Conservation (phyloP, 1,140 invertebrate species). For the Cydia fagiglandana region DNA sequence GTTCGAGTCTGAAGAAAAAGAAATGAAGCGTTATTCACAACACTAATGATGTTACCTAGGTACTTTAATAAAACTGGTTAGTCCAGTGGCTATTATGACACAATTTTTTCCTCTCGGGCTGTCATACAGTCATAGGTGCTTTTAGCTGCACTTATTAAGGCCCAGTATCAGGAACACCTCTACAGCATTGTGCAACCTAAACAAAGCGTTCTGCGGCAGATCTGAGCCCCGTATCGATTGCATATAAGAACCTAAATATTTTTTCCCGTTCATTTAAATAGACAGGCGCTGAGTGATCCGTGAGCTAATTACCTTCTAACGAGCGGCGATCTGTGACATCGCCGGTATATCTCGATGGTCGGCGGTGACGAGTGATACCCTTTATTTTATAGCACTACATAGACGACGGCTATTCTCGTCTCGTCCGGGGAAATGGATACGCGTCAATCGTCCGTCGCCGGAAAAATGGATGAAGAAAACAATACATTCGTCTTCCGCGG, state of each 20-base stretch:
- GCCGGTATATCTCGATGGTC: conserved; percentile 63
- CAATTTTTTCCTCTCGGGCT: too few species aligned
- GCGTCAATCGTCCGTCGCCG: conserved; percentile 61
- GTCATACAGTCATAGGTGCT: too few species aligned
- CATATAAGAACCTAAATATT: conserved; percentile 56
- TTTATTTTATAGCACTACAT: conserved; percentile 69
- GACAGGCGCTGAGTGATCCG: conserved; percentile 64
- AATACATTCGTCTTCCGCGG: conserved; percentile 59
- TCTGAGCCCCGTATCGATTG: conserved; percentile 38
- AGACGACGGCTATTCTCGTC: conserved; percentile 67
- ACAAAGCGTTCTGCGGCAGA: not conserved
- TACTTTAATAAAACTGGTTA: too few species aligned
- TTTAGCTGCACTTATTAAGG: too few species aligned
- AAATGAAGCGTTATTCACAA: too few species aligned
- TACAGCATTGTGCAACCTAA: conserved; percentile 11
- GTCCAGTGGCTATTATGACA: too few species aligned
- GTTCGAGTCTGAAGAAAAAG: too few species aligned
- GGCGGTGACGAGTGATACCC: conserved; percentile 63
- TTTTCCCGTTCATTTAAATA: conserved; percentile 64
- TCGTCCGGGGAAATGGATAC: conserved; percentile 73
- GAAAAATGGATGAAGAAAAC: conserved; percentile 56
- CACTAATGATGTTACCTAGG: too few species aligned
- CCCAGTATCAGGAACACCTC: too few species aligned
- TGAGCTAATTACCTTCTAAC: conserved; percentile 74
- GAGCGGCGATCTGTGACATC: conserved; percentile 67